phyloP scores from a whole-genome alignment of 2,888 invertebrate species.

The Dione juno region DNA sequence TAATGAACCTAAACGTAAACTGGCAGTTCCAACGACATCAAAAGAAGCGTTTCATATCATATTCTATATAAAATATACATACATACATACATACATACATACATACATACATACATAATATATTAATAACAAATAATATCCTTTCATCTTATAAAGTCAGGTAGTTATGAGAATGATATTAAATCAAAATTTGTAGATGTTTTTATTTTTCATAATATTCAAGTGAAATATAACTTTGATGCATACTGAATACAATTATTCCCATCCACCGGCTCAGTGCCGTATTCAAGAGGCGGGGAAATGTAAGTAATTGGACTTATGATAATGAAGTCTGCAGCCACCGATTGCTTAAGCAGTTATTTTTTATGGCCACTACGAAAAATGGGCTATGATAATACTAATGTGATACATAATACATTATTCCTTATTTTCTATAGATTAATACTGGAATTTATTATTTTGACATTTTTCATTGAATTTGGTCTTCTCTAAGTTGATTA shows the following conservation, averaged over 20 bases:
- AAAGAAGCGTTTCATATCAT: no score
- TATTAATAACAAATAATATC: no score
- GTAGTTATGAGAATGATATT: no score
- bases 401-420: conserved; percentile 35
- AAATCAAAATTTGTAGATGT: conserved; percentile 2
- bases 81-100: no score
- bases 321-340: conserved; percentile 52
- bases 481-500: not conserved
- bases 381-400: conserved; percentile 51
- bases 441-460: not conserved
- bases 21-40: no score
- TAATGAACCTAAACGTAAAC: no score
- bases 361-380: conserved; percentile 52
- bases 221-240: conserved; percentile 40
- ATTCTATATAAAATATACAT: no score
- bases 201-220: conserved; percentile 35
- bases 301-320: conserved; percentile 59
- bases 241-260: conserved; percentile 47
- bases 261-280: conserved; percentile 37
- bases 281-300: conserved; percentile 46
- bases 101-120: no score
- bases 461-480: not conserved
- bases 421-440: not conserved
- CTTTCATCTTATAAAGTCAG: no score
- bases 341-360: conserved; percentile 48